Percentiles rank a stretch among this genome's conserved stretches.
phyloP scores from a whole-genome alignment of 2,888 invertebrate genomes.

The Diaphora mendica region DNA sequence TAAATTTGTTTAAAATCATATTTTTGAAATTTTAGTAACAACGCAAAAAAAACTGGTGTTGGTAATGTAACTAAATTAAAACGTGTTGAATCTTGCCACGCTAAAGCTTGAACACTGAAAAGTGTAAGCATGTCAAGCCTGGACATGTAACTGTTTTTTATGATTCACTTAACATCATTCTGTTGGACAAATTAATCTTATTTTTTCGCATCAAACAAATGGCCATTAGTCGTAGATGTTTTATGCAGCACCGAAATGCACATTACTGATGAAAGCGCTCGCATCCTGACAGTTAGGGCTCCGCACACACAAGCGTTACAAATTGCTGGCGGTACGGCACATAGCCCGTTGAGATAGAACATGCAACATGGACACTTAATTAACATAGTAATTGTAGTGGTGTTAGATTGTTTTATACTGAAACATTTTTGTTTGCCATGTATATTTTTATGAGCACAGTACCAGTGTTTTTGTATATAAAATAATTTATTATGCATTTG shows the following conservation, averaged over 20 bases:
- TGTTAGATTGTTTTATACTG: conserved; percentile 18
- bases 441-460: conserved; percentile 3
- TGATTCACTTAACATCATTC: conserved; percentile 10
- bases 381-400: conserved; percentile 40
- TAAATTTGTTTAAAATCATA: too few relatives aligned
- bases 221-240: conserved; percentile 32
- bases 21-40: too few relatives aligned
- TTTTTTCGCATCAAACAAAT: conserved; percentile 22
- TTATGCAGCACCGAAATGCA: conserved; percentile 48
- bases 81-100: too few relatives aligned
- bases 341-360: conserved; percentile 22
- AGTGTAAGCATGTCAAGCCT: not conserved
- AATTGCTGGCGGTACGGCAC: conserved; percentile 35
- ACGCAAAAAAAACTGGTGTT: too few relatives aligned
- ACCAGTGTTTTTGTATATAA: too few relatives aligned
- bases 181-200: conserved; percentile 1
- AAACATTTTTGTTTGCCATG: not conserved
- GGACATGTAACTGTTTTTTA: not conserved
- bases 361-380: conserved; percentile 42
- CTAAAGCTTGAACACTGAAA: too few relatives aligned
- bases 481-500: too few relatives aligned
- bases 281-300: conserved; percentile 36
- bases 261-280: conserved; percentile 51
- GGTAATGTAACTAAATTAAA: too few relatives aligned
- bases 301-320: conserved; percentile 31